Evolutionary conservation across 1,140 invertebrate species (phyloP).

Genomic region (Zaprionus nigranus): DNA sequence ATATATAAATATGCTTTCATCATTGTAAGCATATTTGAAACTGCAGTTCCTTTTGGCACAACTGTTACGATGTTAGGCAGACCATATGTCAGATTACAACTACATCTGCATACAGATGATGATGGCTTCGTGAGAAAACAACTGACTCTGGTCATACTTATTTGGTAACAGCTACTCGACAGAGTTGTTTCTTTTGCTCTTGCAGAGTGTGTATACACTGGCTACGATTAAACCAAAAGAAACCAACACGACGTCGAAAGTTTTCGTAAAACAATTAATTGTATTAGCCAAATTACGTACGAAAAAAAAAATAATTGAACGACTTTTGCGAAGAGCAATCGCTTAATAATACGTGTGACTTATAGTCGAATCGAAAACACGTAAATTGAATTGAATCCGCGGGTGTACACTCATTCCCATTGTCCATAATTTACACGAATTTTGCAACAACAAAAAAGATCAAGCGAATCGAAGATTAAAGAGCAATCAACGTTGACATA

Average conservation of each 20-base stretch:
- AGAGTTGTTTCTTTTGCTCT: slow-evolving; percentile 24
- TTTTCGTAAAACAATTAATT: slow-evolving; percentile 62
- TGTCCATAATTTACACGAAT: slow-evolving; percentile 74
- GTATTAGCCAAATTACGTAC: slow-evolving; percentile 64
- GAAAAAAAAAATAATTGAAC: slow-evolving; percentile 51
- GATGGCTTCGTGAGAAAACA: too few relatives aligned
- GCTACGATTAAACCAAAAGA: slow-evolving; percentile 35
- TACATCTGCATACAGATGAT: background rate
- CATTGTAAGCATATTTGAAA: background rate
- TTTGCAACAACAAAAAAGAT: slow-evolving; percentile 70
- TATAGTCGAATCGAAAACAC: slow-evolving; percentile 69
- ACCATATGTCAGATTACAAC: background rate
- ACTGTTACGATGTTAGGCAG: slow-evolving; percentile 5
- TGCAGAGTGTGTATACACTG: slow-evolving; percentile 82
- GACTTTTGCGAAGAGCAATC: slow-evolving; percentile 51
- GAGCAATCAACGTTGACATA: slow-evolving; percentile 68
- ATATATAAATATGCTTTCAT: background rate
- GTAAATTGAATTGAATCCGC: slow-evolving; percentile 57
- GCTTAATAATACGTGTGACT: slow-evolving; percentile 65
- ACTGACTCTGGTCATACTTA: slow-evolving; percentile 19
- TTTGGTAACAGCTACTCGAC: slow-evolving; percentile 32
- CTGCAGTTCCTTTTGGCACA: slow-evolving; percentile 6
- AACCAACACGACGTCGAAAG: slow-evolving; percentile 77
- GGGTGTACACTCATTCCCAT: slow-evolving; percentile 70
- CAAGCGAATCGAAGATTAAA: slow-evolving; percentile 55